phyloP scores from a whole-genome alignment of 2,113 vertebrate species.

The Columba janthina region DNA sequence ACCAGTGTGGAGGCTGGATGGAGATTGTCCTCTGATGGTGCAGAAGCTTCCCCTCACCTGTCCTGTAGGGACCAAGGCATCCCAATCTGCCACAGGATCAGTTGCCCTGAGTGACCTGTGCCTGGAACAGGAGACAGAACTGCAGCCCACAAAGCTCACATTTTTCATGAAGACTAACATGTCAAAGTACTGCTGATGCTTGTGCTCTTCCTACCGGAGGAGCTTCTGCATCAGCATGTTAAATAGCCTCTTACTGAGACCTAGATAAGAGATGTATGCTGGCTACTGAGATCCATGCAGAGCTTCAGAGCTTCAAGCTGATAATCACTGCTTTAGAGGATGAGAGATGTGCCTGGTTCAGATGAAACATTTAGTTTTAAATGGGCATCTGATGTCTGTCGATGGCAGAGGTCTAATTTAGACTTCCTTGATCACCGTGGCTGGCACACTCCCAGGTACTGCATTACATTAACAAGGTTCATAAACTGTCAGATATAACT shows the following conservation, averaged over 20 bases:
- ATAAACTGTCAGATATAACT: slow-evolving; percentile 68
- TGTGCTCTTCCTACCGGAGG: background rate
- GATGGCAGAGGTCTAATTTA: slow-evolving; percentile 57
- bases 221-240: background rate
- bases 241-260: background rate
- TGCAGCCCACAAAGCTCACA: background rate
- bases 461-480: slow-evolving; percentile 65
- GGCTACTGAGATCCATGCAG: background rate
- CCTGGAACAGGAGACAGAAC: background rate
- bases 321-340: slow-evolving; percentile 21
- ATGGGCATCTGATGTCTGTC: slow-evolving; percentile 32
- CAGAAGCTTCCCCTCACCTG: background rate
- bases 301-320: slow-evolving; percentile 2
- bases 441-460: slow-evolving; percentile 49
- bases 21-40: background rate
- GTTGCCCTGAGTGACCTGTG: background rate
- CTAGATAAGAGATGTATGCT: background rate
- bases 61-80: background rate
- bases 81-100: background rate
- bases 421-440: slow-evolving; percentile 18
- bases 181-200: background rate
- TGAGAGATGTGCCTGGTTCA: background rate
- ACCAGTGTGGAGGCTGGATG: background rate
- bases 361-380: slow-evolving; percentile 37
- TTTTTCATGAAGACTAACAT: background rate